Base-by-base conservation (phyloP, 2,113 vertebrate species). In the Ursus arctos region DNA sequence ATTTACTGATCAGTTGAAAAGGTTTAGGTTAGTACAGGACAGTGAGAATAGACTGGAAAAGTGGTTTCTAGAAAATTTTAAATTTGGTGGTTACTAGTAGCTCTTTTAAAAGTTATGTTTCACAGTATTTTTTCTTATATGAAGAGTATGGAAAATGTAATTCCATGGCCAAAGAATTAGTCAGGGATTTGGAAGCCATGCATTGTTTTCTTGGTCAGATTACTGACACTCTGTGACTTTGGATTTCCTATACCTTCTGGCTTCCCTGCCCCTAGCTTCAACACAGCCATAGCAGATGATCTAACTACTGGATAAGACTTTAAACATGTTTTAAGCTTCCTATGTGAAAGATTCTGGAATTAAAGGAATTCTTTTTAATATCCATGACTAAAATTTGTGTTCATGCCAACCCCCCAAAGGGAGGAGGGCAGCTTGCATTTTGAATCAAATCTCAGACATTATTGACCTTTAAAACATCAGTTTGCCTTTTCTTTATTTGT, bases 401-500 rank as follows among this genome's bases (percentile, higher is more conserved):
- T 72, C 12, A 88, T 87, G 76, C 7, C 33, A 90, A 5, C 5
- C 10, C 9, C 36, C 15, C 26, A 69, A 80, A 97, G 55, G 7
- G 14, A 95, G 24, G 65, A 86, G 24, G 31, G 5, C 43, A 83
- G 21, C n/a, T 93, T 92, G 22, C 13, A 59, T 88, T 91, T 79
- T 88, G 82, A 93, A 69, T 94, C n/a, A 88, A 69, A 89, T 76
- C 5, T n/a, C 36, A 74, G 43, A 61, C 9, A 79, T 79, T 69
- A n/a, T 92, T 86, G 65, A 82, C 69, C 21, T 97, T 96, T 92
- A 28, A 87, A 97, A 49, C 28, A 88, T 89, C 67, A 82, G 31
- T 95, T 97, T 95, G 24, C 33, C 18, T 88, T 91, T 91, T 91
- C 15, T 4, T 96, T 81, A 93, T 93, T 79, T 95, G 26, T 84